Evolutionary conservation across 1,140 invertebrate species (phyloP).

Genomic region (Marisa cornuarietis): DNA sequence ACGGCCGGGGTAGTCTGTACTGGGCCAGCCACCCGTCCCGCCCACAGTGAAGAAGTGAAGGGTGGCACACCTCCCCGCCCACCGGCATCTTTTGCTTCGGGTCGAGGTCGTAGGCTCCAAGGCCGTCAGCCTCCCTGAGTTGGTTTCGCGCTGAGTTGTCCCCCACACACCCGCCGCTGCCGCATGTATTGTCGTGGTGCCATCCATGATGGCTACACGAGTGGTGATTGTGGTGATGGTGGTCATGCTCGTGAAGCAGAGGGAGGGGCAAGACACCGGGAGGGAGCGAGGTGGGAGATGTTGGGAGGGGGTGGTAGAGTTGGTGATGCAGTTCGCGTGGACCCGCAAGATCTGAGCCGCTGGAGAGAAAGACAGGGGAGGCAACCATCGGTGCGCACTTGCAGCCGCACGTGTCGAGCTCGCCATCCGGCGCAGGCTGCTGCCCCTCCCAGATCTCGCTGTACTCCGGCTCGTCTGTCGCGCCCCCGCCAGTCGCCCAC

Average conservation of each 20-base stretch:
- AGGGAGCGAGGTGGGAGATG: neutral
- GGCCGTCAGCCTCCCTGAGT: slow-evolving; percentile 6
- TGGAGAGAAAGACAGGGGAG: neutral
- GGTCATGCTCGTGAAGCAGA: neutral
- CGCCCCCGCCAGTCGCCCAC: neutral
- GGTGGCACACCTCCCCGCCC: neutral
- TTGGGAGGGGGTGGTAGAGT: neutral
- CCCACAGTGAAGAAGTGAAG: neutral
- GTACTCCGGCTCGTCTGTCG: slow-evolving; percentile 7
- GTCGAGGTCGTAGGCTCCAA: neutral
- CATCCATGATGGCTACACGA: neutral
- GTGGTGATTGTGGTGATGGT: neutral
- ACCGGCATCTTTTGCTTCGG: neutral
- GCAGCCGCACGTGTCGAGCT: neutral
- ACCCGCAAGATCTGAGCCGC: neutral
- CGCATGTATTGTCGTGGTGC: neutral
- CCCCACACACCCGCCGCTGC: neutral
- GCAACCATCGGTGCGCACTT: no score
- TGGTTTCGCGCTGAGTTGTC: neutral
- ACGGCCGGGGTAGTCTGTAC: slow-evolving; percentile 17
- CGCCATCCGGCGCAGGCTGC: neutral
- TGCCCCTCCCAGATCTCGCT: slow-evolving; percentile 16
- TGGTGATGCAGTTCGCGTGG: neutral
- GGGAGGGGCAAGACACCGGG: neutral
- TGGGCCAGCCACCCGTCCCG: slow-evolving; percentile 16